A percentile compares a stretch with the other conserved stretches of the same genome.
Conservation (phyloP, 2,888 invertebrate genomes). For the Tineola bisselliella region DNA sequence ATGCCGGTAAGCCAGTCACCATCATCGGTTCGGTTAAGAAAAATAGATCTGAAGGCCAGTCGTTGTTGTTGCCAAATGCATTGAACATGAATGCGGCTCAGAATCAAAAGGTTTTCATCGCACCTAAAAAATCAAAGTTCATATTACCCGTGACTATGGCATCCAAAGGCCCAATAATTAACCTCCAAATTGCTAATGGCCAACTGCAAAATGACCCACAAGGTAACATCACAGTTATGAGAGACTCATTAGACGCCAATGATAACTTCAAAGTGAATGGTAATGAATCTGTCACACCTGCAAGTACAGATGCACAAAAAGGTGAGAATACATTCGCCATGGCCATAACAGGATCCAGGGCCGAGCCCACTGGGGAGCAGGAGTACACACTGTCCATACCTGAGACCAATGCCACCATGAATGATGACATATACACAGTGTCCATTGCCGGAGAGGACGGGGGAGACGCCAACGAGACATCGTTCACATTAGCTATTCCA, state of each 20-base stretch:
- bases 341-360: constrained; percentile 56
- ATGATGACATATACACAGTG: constrained; percentile 64
- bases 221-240: constrained; percentile 71
- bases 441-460: constrained; percentile 61
- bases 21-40: constrained; percentile 69
- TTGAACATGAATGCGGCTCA: constrained; percentile 32
- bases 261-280: constrained; percentile 26
- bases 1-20: constrained; percentile 58
- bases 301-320: constrained; percentile 26
- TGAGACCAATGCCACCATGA: constrained; percentile 60
- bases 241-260: constrained; percentile 53
- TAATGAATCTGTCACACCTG: constrained; percentile 16
- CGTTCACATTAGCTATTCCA: constrained; percentile 56
- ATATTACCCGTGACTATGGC: constrained; percentile 66
- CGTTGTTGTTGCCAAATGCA: constrained; percentile 57
- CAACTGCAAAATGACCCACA: constrained; percentile 70
- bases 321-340: constrained; percentile 47
- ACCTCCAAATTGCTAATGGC: constrained; percentile 74
- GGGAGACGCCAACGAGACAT: constrained; percentile 43
- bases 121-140: constrained; percentile 63
- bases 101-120: constrained; percentile 68
- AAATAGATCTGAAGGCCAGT: constrained; percentile 48
- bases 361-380: constrained; percentile 58
- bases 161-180: constrained; percentile 70
- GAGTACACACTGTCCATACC: constrained; percentile 62